Percentiles rank a stretch among this genome's conserved stretches.
Evolutionary conservation across 2,888 invertebrate species (phyloP).

Genomic region (Tipula confusa): DNA sequence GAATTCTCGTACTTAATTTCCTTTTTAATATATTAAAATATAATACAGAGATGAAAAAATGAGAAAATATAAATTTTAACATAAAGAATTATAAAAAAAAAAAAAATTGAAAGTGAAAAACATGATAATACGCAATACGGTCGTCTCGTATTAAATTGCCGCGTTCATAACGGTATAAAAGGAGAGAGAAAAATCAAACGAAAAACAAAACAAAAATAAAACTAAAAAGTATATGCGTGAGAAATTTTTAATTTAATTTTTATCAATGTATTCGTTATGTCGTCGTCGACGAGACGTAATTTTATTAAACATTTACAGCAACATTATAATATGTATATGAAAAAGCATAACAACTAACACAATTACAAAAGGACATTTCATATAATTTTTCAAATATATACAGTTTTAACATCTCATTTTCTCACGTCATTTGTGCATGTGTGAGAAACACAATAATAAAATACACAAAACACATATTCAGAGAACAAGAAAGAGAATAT

Average conservation of each 20-base stretch:
- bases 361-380: not conserved
- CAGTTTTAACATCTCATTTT: slow-evolving; percentile 20
- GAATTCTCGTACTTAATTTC: not conserved
- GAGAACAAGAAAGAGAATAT: not conserved
- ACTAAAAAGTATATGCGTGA: not conserved
- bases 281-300: slow-evolving; percentile 14
- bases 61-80: not conserved
- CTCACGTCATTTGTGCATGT: not conserved
- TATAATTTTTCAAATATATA: no score
- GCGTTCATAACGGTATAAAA: not conserved
- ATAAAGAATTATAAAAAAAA: not conserved
- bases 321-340: no score
- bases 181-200: not conserved
- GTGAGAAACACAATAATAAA: not conserved
- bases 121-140: not conserved
- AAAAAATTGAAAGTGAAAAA: slow-evolving; percentile 12
- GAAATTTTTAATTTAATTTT: not conserved
- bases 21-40: no score
- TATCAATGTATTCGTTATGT: slow-evolving; percentile 20
- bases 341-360: not conserved
- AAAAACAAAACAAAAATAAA: no score
- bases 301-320: slow-evolving; percentile 25
- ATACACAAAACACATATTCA: not conserved
- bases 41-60: not conserved
- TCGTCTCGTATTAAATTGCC: not conserved